Base-by-base conservation (phyloP, 2,113 vertebrate species). In the Microtus oregoni region DNA sequence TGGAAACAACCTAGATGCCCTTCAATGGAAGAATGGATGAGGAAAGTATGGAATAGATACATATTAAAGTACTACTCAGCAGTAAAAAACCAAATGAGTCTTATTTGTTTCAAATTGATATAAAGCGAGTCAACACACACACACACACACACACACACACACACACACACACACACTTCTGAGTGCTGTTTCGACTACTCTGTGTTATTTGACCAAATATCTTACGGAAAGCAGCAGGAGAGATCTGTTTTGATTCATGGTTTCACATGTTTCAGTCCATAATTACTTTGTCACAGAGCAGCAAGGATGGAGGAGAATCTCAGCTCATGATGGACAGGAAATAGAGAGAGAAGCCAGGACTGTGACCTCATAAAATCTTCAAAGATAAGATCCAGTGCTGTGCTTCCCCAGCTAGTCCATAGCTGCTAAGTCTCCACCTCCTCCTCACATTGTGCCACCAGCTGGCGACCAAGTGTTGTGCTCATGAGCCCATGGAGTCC, bases 391-490 rank as follows among this genome's bases (percentile, higher is more conserved):
- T 13, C 67, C 26, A 11, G 15, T 28, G 14, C 15, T 26, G 30
- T 5, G 1, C 13, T 55, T 55, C 35, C 24, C 4, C 9, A 72
- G 8, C 1, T 15, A 55, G n/a, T 3, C 68, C 13, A 55, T 5
- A 73, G 9, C 14, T 30, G 15, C 24, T 26, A 30, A 19, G 24
- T 12, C 24, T 73, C 50, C 26, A 19, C 14, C 26, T 12, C 8
- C 32, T 35, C 30, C 35, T 38, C 52, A 41, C n/a, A 73, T 5
- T 41, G 5, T 55, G 47, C 35, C 35, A 55, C 7, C 44, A 89
- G 22, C 35, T 73, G 50, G 5, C 0, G 1, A 88, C 9, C 8
- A 55, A 61, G 14, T 19, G 0, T 4, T 73, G 38, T 5, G 19
- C 4, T 5, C 13, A 55, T 19, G 24, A 73, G 68, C 52, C 35